These are phyloP conservation scores for Poecilia latipinna DNA, from an alignment of 2,113 vertebrate genomes.

Conservation along the genomic window DNA sequence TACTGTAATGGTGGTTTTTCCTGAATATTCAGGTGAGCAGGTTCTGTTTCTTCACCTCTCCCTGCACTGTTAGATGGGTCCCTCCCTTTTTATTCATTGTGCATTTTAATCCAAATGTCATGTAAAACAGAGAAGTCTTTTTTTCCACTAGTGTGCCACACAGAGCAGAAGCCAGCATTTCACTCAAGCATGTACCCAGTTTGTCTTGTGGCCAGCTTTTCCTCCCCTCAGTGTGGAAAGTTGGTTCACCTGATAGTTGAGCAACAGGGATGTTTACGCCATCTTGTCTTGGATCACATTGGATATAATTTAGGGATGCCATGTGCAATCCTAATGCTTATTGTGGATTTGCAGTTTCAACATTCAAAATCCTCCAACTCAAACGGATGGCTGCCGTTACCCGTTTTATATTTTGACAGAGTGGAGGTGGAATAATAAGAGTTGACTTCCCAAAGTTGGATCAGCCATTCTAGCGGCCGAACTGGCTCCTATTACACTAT, in stretches of 20 bases:
- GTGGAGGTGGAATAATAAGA: too few species aligned
- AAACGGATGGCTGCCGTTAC: too few species aligned
- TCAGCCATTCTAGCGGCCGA: neutral
- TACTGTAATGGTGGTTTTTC: neutral
- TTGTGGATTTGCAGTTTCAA: too few species aligned
- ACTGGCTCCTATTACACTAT: neutral
- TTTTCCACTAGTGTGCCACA: constrained; percentile 12
- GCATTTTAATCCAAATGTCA: neutral
- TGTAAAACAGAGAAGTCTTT: constrained; percentile 26
- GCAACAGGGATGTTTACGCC: constrained; percentile 6
- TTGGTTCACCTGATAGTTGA: neutral
- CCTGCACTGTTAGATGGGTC: neutral
- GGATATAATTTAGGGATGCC: neutral
- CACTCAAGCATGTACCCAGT: constrained; percentile 12
- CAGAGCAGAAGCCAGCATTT: constrained; percentile 25
- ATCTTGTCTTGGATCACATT: neutral
- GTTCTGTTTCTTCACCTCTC: neutral
- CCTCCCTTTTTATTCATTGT: neutral
- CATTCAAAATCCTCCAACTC: too few species aligned
- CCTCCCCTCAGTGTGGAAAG: neutral
- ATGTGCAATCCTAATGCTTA: neutral
- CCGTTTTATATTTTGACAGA: too few species aligned
- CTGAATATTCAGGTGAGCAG: constrained; percentile 1
- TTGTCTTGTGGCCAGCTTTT: constrained; percentile 32
- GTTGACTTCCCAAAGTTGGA: neutral